Evolutionary conservation across 2,888 invertebrate genomes (phyloP), one percentile per base, ranked within the genome.

Genomic region (Sarcophaga subvicina): DNA sequence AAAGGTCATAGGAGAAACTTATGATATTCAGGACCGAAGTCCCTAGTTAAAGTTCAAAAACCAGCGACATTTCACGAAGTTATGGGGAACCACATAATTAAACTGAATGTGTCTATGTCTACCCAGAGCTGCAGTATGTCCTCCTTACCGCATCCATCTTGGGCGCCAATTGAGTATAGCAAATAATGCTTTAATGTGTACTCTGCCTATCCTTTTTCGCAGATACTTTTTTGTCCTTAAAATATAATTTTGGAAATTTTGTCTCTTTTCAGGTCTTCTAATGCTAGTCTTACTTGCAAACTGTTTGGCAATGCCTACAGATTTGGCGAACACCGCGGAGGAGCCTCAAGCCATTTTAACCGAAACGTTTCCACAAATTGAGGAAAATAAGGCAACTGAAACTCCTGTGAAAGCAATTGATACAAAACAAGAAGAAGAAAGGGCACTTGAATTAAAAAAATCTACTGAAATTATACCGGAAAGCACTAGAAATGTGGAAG

Each of bases 281-380:
- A 64, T 37, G 6, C 11, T 66, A 8, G 45, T 22, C 10, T 17
- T 49, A 4, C 1, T n/a, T 20, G 12, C 14, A 37, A 27, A 22
- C 27, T 54, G 60, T 12, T 12, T 75, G 12, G 76, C 80, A 3
- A 49, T 76, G 47, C 80, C 84, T 20, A 72, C 76, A 14, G 49
- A 12, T 17, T 27, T 59, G 47, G 27, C 70, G 4, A 54, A 14
- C 0, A 14, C 54, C 14, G 17, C 17, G 0, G 17, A 14, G 4
- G 17, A 54, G 17, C 2, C 5, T 0, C 12, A 54, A 54, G 3
- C 17, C n/a, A n/a, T n/a, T n/a, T n/a, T n/a, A 25, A 20, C 62
- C 10, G 22, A 22, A 62, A 0, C 22, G 3, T 17, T 62, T 0
- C 1, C 17, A 14, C 14, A 69, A 22, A 11, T 20, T 0, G 14